Conservation (phyloP, 2,888 invertebrate genomes). For the Cephonodes hylas region DNA sequence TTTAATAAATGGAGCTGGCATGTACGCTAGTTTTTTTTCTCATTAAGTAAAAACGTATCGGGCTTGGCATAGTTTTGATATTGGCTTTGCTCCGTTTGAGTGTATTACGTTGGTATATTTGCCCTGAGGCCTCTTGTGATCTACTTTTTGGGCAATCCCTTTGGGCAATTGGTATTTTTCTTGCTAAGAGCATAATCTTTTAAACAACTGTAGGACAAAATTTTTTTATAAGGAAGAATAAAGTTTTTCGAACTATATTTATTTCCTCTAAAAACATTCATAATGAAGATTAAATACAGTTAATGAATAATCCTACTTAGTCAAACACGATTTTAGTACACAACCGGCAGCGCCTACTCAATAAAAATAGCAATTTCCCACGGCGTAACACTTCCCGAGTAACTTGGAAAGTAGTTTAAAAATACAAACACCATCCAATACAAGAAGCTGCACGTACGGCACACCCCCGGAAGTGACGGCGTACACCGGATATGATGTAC, state of each 20-base stretch:
- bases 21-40: constrained; percentile 16
- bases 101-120: neutral
- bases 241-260: no score
- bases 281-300: no score
- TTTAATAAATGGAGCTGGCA: constrained; percentile 14
- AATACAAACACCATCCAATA: constrained; percentile 16
- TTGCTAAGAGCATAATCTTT: neutral
- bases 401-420: constrained; percentile 11
- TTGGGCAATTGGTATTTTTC: neutral
- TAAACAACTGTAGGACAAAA: no score
- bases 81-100: neutral
- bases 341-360: neutral
- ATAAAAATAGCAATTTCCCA: neutral
- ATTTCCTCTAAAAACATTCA: no score
- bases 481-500: constrained; percentile 71
- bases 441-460: constrained; percentile 27
- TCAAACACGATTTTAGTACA: neutral
- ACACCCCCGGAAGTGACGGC: constrained; percentile 59
- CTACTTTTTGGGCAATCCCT: neutral
- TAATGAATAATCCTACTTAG: no score
- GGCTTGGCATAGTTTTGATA: constrained; percentile 3
- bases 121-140: neutral
- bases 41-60: constrained; percentile 16
- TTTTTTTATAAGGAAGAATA: no score
- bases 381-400: neutral